Percentiles rank a stretch among this genome's conserved stretches.
Conservation (phyloP, 2,113 vertebrate species). For the Halichoeres trimaculatus region DNA sequence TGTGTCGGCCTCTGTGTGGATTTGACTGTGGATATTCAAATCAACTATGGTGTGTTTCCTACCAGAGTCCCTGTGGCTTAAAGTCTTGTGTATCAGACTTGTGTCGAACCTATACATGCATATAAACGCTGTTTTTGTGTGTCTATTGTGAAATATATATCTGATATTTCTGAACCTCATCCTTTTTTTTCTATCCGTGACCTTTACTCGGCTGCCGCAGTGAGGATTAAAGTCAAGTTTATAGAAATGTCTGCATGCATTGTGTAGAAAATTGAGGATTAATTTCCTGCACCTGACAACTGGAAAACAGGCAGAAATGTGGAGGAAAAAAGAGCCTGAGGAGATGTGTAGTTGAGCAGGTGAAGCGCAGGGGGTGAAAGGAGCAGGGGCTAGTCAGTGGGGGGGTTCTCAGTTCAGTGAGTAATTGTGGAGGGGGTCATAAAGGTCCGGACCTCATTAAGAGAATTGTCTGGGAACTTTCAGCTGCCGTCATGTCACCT, state of each 20-base stretch:
- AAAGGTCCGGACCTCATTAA: conserved; percentile 68
- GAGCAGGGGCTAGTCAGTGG: not conserved
- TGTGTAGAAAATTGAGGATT: conserved; percentile 8
- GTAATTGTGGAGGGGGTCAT: conserved; percentile 52
- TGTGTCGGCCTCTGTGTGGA: conserved; percentile 4
- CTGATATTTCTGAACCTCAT: not conserved
- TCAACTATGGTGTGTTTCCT: too few species aligned
- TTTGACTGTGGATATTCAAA: conserved; percentile 1
- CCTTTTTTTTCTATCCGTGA: not conserved
- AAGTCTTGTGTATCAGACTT: not conserved
- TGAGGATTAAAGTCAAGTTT: conserved; percentile 13
- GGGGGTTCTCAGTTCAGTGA: conserved; percentile 46
- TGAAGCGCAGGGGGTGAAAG: not conserved
- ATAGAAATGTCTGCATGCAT: conserved; percentile 6
- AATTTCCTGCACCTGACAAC: conserved; percentile 18
- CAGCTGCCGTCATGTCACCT: conserved; percentile 47
- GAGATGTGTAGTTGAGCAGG: conserved; percentile 34
- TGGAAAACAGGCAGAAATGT: conserved; percentile 13
- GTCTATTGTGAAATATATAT: too few species aligned
- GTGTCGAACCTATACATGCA: too few species aligned
- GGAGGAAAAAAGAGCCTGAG: conserved; percentile 4
- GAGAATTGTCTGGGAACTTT: conserved; percentile 58
- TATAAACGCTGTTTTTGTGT: too few species aligned
- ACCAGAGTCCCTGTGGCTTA: too few species aligned
- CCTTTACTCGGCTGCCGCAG: not conserved